Evolutionary conservation across 2,113 vertebrate species (phyloP), one percentile per base, ranked within the genome.

Genomic region (Coregonus clupeaformis): DNA sequence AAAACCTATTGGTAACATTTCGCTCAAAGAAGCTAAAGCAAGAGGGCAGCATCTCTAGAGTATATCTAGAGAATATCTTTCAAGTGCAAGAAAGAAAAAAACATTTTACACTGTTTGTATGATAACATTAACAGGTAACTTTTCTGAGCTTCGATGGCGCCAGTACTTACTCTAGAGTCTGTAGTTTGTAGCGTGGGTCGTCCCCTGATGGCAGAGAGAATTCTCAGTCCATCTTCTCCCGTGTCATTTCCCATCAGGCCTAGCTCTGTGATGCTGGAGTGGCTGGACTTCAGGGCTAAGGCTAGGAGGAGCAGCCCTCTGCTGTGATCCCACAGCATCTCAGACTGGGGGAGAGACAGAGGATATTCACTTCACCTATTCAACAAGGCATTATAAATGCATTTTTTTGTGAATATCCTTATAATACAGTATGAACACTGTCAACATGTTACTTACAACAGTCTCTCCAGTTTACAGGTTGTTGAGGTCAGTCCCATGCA

Each of bases 191-290:
- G 65, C 71, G 79, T 29, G 22, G n/a, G 72, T 78, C 74, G 29
- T 76, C 75, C n/a, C 3, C 69, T 78, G 2, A 91, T 73, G 6
- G 22, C 71, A 12, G 1, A 0, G 0, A 91, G 81, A 24, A 27
- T 49, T 67, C 12, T 13, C 71, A 81, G 32, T 18, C 22, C 83
- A 0, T 36, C 0, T 12, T 63, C 62, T 0, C 83, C 87, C 27
- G 79, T 74, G 4, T 42, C 62, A 80, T 91, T 91, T 27, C 89
- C 87, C 71, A 82, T 80, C 68, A 91, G n/a, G 4, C 80, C 77
- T 27, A 90, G 78, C 69, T 88, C 84, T 18, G 30, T 30, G 71
- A 91, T 77, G 57, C 78, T 42, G 57, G 30, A 25, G 0, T 76
- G 77, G 75, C 89, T 91, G 3, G 73, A 68, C 67, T 27, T 77